Evolutionary conservation across 2,113 vertebrate genomes (phyloP).

Genomic region (Morone chrysops): DNA sequence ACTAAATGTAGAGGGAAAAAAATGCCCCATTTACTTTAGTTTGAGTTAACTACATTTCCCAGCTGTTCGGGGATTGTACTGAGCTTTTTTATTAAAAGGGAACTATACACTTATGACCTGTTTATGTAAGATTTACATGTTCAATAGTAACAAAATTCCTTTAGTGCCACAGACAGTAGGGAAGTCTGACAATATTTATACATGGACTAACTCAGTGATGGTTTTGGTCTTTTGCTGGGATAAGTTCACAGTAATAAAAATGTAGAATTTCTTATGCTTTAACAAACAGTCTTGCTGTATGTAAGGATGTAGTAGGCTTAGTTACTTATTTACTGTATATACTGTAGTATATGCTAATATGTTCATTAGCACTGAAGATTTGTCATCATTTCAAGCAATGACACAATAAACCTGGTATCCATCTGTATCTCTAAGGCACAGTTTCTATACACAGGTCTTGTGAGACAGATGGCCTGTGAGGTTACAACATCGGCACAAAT

Average conservation of each 20-base stretch:
- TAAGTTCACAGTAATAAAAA: background rate
- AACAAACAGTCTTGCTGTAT: background rate
- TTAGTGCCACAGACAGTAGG: background rate
- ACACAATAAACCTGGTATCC: conserved; percentile 8
- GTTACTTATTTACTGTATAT: background rate
- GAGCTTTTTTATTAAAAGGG: background rate
- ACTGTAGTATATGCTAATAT: background rate
- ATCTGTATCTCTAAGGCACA: background rate
- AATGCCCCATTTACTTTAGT: background rate
- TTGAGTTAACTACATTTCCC: background rate
- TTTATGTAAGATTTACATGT: background rate
- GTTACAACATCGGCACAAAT: conserved; percentile 56
- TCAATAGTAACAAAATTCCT: background rate
- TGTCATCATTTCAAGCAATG: conserved; percentile 14
- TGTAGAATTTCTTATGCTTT: background rate
- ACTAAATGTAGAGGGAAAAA: background rate
- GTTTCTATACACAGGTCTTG: conserved; percentile 5
- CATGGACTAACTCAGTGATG: background rate
- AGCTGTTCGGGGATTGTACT: background rate
- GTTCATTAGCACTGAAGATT: conserved; percentile 7
- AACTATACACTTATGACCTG: background rate
- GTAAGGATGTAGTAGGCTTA: background rate
- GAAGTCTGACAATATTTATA: background rate
- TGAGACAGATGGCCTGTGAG: conserved; percentile 50
- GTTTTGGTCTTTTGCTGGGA: background rate